Percentiles rank a stretch among this genome's conserved stretches.
These are phyloP conservation scores for Drosophila yooni DNA, from an alignment of 2,888 invertebrate species.

Conservation along the genomic window DNA sequence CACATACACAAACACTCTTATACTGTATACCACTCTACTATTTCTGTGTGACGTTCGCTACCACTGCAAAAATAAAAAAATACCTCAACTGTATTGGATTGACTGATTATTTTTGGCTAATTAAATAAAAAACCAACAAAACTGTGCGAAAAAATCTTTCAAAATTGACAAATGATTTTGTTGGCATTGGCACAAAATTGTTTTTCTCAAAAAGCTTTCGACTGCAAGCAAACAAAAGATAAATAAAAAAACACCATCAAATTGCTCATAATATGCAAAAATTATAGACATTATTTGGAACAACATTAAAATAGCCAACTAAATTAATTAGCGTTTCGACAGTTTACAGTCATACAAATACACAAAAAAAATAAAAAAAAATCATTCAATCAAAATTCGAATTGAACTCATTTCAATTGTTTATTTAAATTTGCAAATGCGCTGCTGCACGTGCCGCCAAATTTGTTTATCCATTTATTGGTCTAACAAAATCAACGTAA, in stretches of 20 bases:
- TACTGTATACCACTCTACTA: conserved; percentile 23
- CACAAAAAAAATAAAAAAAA: conserved; percentile 21
- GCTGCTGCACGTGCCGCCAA: conserved; percentile 56
- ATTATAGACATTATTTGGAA: conserved; percentile 10
- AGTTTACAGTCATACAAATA: conserved; percentile 22
- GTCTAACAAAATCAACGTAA: conserved; percentile 34
- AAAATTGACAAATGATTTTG: conserved; percentile 67
- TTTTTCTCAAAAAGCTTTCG: conserved; percentile 38
- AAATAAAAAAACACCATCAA: conserved; percentile 44
- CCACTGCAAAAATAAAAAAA: conserved; percentile 27
- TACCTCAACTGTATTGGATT: conserved; percentile 30
- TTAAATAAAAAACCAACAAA: conserved; percentile 41
- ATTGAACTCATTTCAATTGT: conserved; percentile 58
- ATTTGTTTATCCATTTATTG: conserved; percentile 55
- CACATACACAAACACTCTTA: conserved; percentile 36
- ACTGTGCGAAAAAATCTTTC: conserved; percentile 27
- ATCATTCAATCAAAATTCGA: conserved; percentile 29
- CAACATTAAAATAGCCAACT: conserved; percentile 33
- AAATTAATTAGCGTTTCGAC: conserved; percentile 44
- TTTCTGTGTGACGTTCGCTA: conserved; percentile 40
- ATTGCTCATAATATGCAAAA: conserved; percentile 73
- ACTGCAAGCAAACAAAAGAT: conserved; percentile 32
- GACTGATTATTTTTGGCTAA: conserved; percentile 57
- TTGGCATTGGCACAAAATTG: conserved; percentile 67
- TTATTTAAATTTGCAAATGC: conserved; percentile 57